Base-by-base conservation (phyloP, 1,140 invertebrate species). In the Drosophila azteca region DNA sequence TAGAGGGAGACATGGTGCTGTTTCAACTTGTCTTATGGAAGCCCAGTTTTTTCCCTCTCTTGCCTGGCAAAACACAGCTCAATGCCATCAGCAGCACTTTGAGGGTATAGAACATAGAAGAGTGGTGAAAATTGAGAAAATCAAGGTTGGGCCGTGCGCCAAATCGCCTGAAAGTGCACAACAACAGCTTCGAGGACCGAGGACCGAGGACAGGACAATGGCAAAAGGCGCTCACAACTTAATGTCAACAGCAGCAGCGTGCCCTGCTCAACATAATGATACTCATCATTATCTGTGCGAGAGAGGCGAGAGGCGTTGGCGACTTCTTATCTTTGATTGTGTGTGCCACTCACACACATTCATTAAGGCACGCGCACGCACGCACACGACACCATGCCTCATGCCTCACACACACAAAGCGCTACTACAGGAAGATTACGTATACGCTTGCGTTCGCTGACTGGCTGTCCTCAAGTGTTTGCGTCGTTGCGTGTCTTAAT, bases 341-440 rank as follows among this genome's bases (percentile, higher is more conserved):
- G 58, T 59, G 61, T 57, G 51, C 49, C 54, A 51, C 61, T 65
- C 55, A 54, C 52, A 48, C 68, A 77, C 57, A 82, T 82, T 82
- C 79, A 82, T 83, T 83, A 79, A 78, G 66, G 70, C 79, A 79
- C 79, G 70, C 79, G 83, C 79, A 75, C 75, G 67, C 79, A 77
- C 79, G 79, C 59, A 72, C 61, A 81, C 62, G 52, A 67, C 67
- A 73, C 69, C 35, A 55, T 58, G 52, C 29, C 53, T 50, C 50
- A 39, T 39, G 35, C 35, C 35, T 9, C 31, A 31, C 2, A 7
- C 6, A 9, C 9, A 35, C 31, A 35, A 9, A 35, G 9, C 2
- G 63, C 39, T 64, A 44, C 15, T 13, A 31, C 59, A 59, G 51
- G 46, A 48, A 76, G 71, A 87, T 82, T 82, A 77, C 79, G 83